phyloP scores from a whole-genome alignment of 2,113 vertebrate genomes.

The Heterotilapia buettikoferi region DNA sequence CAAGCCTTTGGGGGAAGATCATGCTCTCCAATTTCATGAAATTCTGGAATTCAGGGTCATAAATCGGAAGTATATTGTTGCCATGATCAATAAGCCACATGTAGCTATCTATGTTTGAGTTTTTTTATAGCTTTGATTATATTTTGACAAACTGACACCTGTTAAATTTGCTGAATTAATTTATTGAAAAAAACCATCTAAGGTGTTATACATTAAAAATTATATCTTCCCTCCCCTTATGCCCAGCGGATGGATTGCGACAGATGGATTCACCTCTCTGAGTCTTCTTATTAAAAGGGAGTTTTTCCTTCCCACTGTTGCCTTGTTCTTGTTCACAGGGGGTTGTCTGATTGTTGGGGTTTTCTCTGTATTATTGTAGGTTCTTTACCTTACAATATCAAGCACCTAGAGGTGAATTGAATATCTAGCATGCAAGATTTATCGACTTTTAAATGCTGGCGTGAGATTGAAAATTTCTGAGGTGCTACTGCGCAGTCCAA shows the following conservation, averaged over 20 bases:
- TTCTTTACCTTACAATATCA: background rate
- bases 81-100: background rate
- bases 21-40: background rate
- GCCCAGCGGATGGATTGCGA: background rate
- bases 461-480: background rate
- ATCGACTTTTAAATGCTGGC: background rate
- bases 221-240: background rate
- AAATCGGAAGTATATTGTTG: background rate
- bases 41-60: background rate
- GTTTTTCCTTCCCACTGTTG: background rate
- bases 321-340: background rate
- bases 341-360: background rate
- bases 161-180: background rate
- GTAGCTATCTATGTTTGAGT: background rate
- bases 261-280: background rate
- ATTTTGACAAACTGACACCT: background rate
- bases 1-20: background rate
- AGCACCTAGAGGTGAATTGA: background rate
- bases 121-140: background rate
- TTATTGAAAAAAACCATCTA: background rate
- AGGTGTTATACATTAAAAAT: background rate
- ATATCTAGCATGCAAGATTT: background rate
- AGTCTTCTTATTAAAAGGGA: background rate
- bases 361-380: background rate
- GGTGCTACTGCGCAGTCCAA: background rate